Base-by-base conservation (phyloP, 2,113 vertebrate genomes). In the Prinia subflava region DNA sequence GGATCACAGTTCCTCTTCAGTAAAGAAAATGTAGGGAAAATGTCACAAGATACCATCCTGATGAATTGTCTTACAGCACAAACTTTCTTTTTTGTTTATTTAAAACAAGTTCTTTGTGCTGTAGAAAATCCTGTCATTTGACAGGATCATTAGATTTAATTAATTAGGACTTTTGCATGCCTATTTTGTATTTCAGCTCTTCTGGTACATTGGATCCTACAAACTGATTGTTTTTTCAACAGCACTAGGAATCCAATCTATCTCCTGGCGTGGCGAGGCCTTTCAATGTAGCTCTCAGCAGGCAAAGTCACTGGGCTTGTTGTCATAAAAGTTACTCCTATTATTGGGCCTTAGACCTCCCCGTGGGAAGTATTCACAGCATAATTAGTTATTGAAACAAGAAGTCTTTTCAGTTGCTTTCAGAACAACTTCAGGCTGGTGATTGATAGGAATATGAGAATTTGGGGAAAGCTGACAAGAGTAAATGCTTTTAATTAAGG, bases 201-300 rank as follows among this genome's bases (percentile, higher is more conserved):
- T 91, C 73, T 92, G 46, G 30, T 85, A 77, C 70, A 84, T 15
- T 74, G 90, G 56, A 95, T 28, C 37, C 60, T 90, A 67, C 57
- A 89, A 96, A 97, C 33, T 63, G 79, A 95, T 78, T 96, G 49
- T 57, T 97, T 80, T 74, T 94, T 30, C 86, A 91, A 82, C 65
- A 93, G 87, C 92, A 31, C 68, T 80, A 85, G 62, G 44, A 97
- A 90, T 92, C 68, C 46, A 96, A 93, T 96, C 64, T 96, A 83
- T 80, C 83, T 95, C 71, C 80, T 89, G 85, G 55, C 74, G 94
- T 92, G 44, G 92, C 69, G 96, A 96, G 59, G 63, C 22, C 80
- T 96, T 96, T 82, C 41, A 84, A 10, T 62, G 69, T 19, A 69
- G n/a, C 21, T 94, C 86, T 84, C 86, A 91, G 77, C 90, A 93